These are phyloP conservation scores for Myrmecobius fasciatus DNA, from an alignment of 2,113 vertebrate genomes.

Conservation along the genomic window DNA sequence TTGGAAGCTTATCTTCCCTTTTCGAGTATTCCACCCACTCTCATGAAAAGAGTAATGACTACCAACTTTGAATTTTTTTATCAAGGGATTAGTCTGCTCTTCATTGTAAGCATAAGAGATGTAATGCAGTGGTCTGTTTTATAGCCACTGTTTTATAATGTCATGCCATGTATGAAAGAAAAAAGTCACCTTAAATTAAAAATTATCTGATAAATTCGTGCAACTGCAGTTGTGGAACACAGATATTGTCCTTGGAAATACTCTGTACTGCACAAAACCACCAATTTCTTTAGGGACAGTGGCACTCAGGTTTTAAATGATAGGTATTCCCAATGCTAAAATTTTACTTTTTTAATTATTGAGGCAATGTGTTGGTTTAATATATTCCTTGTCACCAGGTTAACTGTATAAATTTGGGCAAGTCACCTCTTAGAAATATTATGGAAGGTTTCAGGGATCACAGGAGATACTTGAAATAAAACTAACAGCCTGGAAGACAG, in stretches of 20 bases:
- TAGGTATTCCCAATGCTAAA: neutral
- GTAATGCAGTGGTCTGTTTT: neutral
- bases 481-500: neutral
- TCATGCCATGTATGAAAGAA: neutral
- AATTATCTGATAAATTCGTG: neutral
- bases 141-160: neutral
- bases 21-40: neutral
- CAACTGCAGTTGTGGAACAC: neutral
- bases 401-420: neutral
- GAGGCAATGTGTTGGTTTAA: neutral
- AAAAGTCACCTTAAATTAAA: neutral
- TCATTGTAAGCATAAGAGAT: neutral
- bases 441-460: neutral
- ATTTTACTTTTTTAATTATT: neutral
- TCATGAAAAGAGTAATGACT: neutral
- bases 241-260: neutral
- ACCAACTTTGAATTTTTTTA: neutral
- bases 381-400: too few relatives aligned
- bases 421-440: neutral
- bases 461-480: neutral
- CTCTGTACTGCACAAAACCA: too few relatives aligned
- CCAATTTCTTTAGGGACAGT: neutral
- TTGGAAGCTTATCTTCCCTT: neutral
- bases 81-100: neutral
- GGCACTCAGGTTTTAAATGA: neutral